A percentile compares a stretch with the other conserved stretches of the same genome.
Conservation (phyloP, 2,888 invertebrate genomes). For the Ochropleura plecta region DNA sequence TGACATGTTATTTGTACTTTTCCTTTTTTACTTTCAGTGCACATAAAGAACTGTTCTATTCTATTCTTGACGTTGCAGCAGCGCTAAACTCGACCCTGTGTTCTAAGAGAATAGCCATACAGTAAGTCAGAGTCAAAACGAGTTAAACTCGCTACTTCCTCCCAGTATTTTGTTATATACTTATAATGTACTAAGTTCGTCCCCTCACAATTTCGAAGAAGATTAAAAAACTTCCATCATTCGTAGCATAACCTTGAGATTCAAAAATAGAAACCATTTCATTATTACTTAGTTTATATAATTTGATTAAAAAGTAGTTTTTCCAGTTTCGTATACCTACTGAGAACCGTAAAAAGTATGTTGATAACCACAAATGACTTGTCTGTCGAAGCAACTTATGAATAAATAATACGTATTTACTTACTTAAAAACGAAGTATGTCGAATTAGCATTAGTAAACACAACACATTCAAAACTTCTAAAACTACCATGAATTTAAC, state of each 20-base stretch:
- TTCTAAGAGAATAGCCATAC: neutral
- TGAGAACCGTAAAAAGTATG: slow-evolving; percentile 2
- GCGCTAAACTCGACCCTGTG: too few relatives aligned
- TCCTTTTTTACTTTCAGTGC: too few relatives aligned
- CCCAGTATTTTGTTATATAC: neutral
- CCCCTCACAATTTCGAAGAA: neutral
- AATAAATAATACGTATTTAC: slow-evolving; percentile 23
- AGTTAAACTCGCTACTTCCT: neutral
- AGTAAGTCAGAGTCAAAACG: neutral
- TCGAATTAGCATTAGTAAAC: slow-evolving; percentile 26
- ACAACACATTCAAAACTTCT: slow-evolving; percentile 4
- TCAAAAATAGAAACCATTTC: slow-evolving; percentile 15
- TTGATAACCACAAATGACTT: neutral
- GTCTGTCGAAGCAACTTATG: slow-evolving; percentile 2
- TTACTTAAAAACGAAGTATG: slow-evolving; percentile 15
- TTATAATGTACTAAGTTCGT: neutral
- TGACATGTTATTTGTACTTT: too few relatives aligned
- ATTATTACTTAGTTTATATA: slow-evolving; percentile 13
- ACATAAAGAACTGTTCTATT: too few relatives aligned
- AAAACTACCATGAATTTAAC: neutral
- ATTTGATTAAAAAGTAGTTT: slow-evolving; percentile 31
- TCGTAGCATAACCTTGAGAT: slow-evolving; percentile 31
- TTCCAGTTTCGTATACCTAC: slow-evolving; percentile 16
- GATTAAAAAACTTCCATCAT: neutral
- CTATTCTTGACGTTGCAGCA: too few relatives aligned